phyloP scores from a whole-genome alignment of 2,888 invertebrate species.

The Sphinx pinastri region DNA sequence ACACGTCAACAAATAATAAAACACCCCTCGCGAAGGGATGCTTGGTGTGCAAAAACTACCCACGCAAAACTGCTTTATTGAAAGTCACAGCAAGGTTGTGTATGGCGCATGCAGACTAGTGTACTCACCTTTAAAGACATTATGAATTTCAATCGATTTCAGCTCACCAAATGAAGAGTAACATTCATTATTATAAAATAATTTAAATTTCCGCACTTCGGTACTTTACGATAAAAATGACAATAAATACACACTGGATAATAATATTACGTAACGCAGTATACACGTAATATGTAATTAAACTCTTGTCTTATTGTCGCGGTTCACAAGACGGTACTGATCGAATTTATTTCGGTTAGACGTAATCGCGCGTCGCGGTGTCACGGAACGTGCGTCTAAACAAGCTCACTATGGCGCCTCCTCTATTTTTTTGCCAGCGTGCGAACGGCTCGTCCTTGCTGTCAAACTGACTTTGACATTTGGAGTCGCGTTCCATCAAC shows the following conservation, averaged over 20 bases:
- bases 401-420: slow-evolving; percentile 10
- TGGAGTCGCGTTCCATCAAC: not conserved
- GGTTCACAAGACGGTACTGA: not conserved
- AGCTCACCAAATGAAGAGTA: slow-evolving; percentile 53
- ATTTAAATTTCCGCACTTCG: slow-evolving; percentile 45
- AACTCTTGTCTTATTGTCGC: not conserved
- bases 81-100: slow-evolving; percentile 23
- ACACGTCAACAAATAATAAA: not conserved
- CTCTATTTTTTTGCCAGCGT: slow-evolving; percentile 17
- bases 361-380: slow-evolving; percentile 3
- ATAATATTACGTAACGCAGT: slow-evolving; percentile 22
- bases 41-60: slow-evolving; percentile 31
- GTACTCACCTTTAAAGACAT: slow-evolving; percentile 72
- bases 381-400: slow-evolving; percentile 1
- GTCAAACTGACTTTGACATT: slow-evolving; percentile 13
- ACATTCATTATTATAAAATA: slow-evolving; percentile 60
- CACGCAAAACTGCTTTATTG: slow-evolving; percentile 36
- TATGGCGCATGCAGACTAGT: slow-evolving; percentile 26
- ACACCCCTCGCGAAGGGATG: slow-evolving; percentile 8
- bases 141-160: slow-evolving; percentile 56
- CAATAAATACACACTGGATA: slow-evolving; percentile 5
- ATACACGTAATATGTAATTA: not conserved
- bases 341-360: slow-evolving; percentile 20
- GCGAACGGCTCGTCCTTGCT: not conserved
- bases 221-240: slow-evolving; percentile 22